Evolutionary conservation across 2,113 vertebrate genomes (phyloP).

Genomic region (Microcebus jonahi): DNA sequence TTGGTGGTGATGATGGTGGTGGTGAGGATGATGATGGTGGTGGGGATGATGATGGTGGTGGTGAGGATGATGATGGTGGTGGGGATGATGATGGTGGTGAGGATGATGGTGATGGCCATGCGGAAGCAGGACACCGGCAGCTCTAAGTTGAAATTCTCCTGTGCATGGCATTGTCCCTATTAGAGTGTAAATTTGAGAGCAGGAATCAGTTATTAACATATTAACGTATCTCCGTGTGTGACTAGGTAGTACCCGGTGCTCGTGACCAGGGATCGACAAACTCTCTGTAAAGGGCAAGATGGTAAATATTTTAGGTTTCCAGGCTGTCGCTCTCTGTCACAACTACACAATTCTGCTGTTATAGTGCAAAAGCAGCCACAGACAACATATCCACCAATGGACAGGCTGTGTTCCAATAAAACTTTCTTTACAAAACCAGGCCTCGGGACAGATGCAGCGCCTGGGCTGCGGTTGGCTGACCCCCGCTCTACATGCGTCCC

Average conservation of each 20-base stretch:
- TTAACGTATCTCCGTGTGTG: neutral
- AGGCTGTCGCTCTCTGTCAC: neutral
- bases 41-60: fast-evolving
- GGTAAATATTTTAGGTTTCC: neutral
- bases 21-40: neutral
- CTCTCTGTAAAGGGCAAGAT: neutral
- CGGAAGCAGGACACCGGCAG: neutral
- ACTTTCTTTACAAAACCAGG: neutral
- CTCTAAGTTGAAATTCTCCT: neutral
- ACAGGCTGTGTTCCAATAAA: neutral
- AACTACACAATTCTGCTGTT: neutral
- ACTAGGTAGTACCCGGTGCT: no score
- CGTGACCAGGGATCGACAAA: neutral
- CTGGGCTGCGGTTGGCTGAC: neutral
- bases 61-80: neutral
- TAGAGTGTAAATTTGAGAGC: neutral
- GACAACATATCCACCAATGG: neutral
- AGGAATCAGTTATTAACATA: neutral
- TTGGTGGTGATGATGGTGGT: fast-evolving
- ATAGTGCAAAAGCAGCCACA: neutral
- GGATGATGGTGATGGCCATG: neutral
- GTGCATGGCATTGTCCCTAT: neutral
- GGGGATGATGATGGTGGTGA: fast-evolving
- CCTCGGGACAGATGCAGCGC: neutral
- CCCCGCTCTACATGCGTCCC: neutral